A percentile compares a stretch with the other conserved stretches of the same genome.
Conservation (phyloP, 2,888 invertebrate genomes). For the Aromia moschata region DNA sequence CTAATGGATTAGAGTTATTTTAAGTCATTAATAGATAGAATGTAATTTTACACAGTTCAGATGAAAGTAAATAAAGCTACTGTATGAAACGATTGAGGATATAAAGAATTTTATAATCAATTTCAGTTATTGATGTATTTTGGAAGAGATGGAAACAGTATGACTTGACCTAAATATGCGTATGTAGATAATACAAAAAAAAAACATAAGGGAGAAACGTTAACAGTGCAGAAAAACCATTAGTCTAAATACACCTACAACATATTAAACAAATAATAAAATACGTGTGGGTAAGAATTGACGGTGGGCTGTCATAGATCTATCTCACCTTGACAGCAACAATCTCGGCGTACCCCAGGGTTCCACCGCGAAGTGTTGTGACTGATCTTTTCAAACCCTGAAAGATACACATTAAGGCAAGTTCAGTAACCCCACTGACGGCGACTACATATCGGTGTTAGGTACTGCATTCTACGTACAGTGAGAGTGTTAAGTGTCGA, state of each 20-base stretch:
- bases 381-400: constrained; percentile 95
- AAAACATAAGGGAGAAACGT: not conserved
- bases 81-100: too few species aligned
- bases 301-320: constrained; percentile 33
- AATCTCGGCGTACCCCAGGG: constrained; percentile 92
- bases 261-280: not conserved
- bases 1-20: too few species aligned
- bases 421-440: constrained; percentile 2
- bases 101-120: too few species aligned
- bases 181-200: not conserved
- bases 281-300: constrained; percentile 1
- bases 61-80: too few species aligned
- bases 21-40: too few species aligned
- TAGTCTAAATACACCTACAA: not conserved
- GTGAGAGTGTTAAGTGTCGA: too few species aligned
- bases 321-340: constrained; percentile 92
- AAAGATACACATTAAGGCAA: constrained; percentile 54
- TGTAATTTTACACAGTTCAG: too few species aligned
- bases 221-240: not conserved
- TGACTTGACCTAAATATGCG: too few species aligned
- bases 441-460: not conserved
- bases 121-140: too few species aligned
- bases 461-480: not conserved
- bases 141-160: too few species aligned
- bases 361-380: constrained; percentile 87